phyloP scores from a whole-genome alignment of 2,797 vertebrate genomes.

The Hydrocynus forskahlii region DNA sequence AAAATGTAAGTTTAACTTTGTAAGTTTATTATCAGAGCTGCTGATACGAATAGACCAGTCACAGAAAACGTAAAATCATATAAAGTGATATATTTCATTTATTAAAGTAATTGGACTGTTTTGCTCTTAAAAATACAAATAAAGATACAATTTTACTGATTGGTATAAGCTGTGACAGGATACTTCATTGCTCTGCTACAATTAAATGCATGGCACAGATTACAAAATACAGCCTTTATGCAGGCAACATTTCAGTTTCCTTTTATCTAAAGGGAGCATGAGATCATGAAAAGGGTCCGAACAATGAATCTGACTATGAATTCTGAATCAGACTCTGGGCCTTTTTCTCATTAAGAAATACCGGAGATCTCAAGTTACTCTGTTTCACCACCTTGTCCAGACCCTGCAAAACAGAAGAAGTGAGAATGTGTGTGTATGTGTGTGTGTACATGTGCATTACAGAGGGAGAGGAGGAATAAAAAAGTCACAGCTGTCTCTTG shows the following conservation, averaged over 20 bases:
- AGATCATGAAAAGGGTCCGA: background rate
- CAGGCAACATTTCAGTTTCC: background rate
- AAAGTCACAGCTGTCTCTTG: slow-evolving; percentile 32
- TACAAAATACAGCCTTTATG: background rate
- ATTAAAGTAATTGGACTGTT: background rate
- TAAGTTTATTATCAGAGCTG: too few relatives aligned
- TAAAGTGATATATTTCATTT: slow-evolving; percentile 20
- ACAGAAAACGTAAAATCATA: background rate
- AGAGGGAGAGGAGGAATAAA: background rate
- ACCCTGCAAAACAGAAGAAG: slow-evolving; percentile 74
- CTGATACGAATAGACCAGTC: background rate
- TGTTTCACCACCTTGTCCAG: slow-evolving; percentile 82
- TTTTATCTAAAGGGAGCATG: background rate
- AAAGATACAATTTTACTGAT: background rate
- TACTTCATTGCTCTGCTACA: background rate
- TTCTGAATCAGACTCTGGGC: slow-evolving; percentile 62
- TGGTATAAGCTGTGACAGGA: background rate
- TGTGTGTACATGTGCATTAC: background rate
- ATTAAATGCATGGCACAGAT: background rate
- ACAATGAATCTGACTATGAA: slow-evolving; percentile 18
- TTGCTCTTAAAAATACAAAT: slow-evolving; percentile 8
- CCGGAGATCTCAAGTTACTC: slow-evolving; percentile 75
- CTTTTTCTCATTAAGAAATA: slow-evolving; percentile 78
- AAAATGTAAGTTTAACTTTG: too few relatives aligned
- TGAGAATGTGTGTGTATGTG: background rate